Base-by-base conservation (phyloP, 2,888 invertebrate species). In the Eilema caniola region DNA sequence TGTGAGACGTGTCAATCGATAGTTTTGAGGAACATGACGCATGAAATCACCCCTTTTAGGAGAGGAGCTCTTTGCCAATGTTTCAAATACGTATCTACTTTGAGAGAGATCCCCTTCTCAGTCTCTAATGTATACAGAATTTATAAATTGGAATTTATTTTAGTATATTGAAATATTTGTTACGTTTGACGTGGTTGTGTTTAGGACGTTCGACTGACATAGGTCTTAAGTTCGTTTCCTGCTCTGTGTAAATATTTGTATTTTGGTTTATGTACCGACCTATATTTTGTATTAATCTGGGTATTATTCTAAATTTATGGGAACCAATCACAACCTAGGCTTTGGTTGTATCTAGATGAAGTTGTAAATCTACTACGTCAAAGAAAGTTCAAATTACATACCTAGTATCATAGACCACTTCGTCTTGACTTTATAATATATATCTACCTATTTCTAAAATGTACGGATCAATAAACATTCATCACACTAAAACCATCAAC, bases 1-100 rank as follows among this genome's bases (percentile, higher is more conserved):
- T 73, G 69, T 73, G 65, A 77, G 74, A 79, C 77, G 77, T 79
- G 61, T 73, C 63, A 81, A 67, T 72, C 62, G 71, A 74, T 74
- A 74, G 69, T 60, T 69, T 3, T 65, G n/a, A 64, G 72, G 74
- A 79, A 75, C 72, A 71, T 72, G 72, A 74, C 69, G 69, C 75
- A 70, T 76, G 66, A 77, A 80, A 77, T 78, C 47, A 78, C 75
- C 73, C 76, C 67, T 28, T 71, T 71, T 53, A 64, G 20, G 28
- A 16, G 24, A 0, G 20, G 28, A 16, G 24, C 1, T 25, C 59
- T 37, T 62, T 59, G 25, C 3, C 24, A 41, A 16, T 41, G 1
- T 24, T 60, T 14, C 33, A 61, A 60, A 41, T 47, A 60, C 14
- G 28, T n/a, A 10, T 41, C 25, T 62, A 41, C 37, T 23, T 16